Evolutionary conservation across 2,797 vertebrate genomes (phyloP), one percentile per base, ranked within the genome.

Genomic region (Cyprinodon diabolis): DNA sequence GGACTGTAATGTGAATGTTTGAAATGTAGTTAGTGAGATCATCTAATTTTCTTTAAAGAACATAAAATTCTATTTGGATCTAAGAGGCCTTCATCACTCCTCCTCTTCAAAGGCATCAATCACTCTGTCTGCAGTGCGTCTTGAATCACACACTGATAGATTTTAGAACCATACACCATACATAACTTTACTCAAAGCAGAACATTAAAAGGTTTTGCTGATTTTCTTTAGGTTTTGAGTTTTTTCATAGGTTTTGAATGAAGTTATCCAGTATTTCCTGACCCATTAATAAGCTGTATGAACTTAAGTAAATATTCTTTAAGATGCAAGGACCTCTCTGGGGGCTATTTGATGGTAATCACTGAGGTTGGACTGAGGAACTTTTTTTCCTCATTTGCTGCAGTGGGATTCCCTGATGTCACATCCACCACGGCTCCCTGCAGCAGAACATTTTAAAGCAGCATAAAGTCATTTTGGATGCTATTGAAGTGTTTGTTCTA

Each of bases 401-500:
- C 15, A 56, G 4, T 65, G 66, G 74, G 65, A 51, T 81, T 69
- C 66, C 77, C 75, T 76, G 49, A 71, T 51, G 72, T 69, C 37
- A 40, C 48, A 51, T 58, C 48, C 47, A 51, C 49, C 3, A 14
- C 0, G 69, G 37, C 35, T 72, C 65, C 48, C 72, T 35, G 45
- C 76, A 43, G 80, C 75, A 49, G 54, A 77, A 80, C 75, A 78
- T 83, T 81, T 71, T 11, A 52, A 72, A 77, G 56, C 62, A 30
- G 63, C 52, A 17, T 37, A 63, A 72, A 82, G 77, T 79, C 65
- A 68, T 77, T 78, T 68, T 49, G 40, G 52, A 43, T 25, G 4
- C 17, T 13, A 4, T 68, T 55, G 40, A 72, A 78, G 69, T 69
- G 80, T 90, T 90, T 87, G 87, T 75, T 87, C 81, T 85, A 54